These are phyloP conservation scores for Ciconia boyciana DNA, from an alignment of 2,113 vertebrate genomes.

Conservation along the genomic window DNA sequence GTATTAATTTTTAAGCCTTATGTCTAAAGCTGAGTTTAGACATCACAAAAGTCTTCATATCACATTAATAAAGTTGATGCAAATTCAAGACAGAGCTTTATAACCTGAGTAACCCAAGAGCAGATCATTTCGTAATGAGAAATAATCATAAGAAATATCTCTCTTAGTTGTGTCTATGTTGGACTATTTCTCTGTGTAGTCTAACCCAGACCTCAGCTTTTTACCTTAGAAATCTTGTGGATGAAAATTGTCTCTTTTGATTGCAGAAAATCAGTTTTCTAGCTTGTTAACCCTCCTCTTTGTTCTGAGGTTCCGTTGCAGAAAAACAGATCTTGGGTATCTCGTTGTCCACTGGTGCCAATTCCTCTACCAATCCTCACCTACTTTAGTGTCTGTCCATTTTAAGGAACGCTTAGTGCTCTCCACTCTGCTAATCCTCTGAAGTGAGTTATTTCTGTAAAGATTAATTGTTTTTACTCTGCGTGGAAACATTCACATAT, in stretches of 20 bases:
- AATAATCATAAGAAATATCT: not conserved
- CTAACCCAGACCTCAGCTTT: not conserved
- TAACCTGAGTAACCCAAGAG: not conserved
- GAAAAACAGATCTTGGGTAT: fast-evolving
- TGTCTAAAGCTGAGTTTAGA: not conserved
- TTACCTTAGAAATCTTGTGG: not conserved
- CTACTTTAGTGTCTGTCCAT: not conserved
- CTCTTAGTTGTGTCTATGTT: not conserved
- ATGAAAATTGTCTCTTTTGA: not conserved
- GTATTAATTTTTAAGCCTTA: not conserved
- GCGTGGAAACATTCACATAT: fast-evolving
- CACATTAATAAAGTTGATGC: not conserved
- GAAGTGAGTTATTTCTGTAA: not conserved
- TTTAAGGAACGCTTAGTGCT: not conserved
- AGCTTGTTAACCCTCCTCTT: not conserved
- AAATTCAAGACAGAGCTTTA: not conserved
- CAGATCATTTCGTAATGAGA: not conserved
- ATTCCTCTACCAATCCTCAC: not conserved
- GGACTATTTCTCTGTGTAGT: not conserved
- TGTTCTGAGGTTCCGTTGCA: not conserved
- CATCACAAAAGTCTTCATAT: not conserved
- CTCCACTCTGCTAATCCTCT: not conserved
- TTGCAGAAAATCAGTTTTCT: not conserved
- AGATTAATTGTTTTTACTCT: not conserved
- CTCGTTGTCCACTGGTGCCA: not conserved